Base-by-base conservation (phyloP, 2,113 vertebrate genomes). In the Ornithorhynchus anatinus region DNA sequence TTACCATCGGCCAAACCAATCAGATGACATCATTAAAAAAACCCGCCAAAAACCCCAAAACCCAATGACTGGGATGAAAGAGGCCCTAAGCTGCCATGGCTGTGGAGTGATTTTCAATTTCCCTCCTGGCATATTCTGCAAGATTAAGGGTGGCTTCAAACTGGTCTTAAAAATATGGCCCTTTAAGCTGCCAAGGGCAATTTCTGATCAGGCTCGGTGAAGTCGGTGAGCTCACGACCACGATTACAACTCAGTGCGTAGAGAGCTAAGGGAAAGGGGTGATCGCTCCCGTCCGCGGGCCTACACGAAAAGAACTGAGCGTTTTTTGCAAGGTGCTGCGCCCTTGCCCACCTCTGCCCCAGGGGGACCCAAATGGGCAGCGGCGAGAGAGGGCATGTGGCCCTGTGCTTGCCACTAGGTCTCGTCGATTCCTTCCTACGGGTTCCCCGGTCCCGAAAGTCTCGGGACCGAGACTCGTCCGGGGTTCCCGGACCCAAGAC, bases 81-180 rank as follows among this genome's bases (percentile, higher is more conserved):
- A 63, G 42, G 53, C 19, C 29, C 31, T 54, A 20, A 27, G 20
- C 7, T 25, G 56, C 75, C 32, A 50, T 38, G 51, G 59, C 62
- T 76, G 51, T 64, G 72, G 75, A 65, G 22, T 54, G 50, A 82
- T 53, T 77, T 72, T 57, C 19, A 66, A 31, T 77, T 75, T 80
- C 65, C n/a, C n/a, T 62, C 27, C 57, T 50, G 44, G n/a, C 40
- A 58, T 68, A 43, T 58, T 72, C 56, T 57, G n/a, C 39, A 58
- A 76, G 65, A 57, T n/a, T 14, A 35, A 25, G 16, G 47, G 36
- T 20, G 35, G 7, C 53, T 44, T 43, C 22, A 39, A 25, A 59
- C 47, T 33, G 11, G 7, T 2, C 59, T 43, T 6, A 2, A 31
- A 58, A 27, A 47, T 72, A 40, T 56, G 63, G 32, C 33, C 38